Evolutionary conservation across 1,140 invertebrate genomes (phyloP).

Genomic region (Harlomillsia oculata): DNA sequence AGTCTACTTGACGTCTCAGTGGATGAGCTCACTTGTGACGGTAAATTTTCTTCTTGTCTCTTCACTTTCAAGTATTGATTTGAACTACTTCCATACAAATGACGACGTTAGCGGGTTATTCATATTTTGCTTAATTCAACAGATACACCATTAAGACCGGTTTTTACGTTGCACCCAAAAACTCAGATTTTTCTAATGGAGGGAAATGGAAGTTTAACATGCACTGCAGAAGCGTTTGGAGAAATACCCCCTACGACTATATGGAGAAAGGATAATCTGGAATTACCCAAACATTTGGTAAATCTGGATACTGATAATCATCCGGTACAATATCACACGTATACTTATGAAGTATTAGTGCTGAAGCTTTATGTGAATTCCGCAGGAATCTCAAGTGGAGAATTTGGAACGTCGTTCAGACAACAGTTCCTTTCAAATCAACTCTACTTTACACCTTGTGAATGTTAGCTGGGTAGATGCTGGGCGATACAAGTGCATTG

Average conservation of each 20-base stretch:
- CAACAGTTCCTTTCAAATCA: slow-evolving; percentile 38
- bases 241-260: slow-evolving; percentile 60
- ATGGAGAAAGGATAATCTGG: slow-evolving; percentile 82
- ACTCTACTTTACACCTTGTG: slow-evolving; percentile 58
- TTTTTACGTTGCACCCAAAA: slow-evolving; percentile 67
- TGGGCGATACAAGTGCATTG: slow-evolving; percentile 86
- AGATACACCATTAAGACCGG: slow-evolving; percentile 74
- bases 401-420: slow-evolving; percentile 36
- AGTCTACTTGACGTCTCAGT: slow-evolving; percentile 17
- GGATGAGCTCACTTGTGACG: slow-evolving; percentile 46
- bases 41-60: slow-evolving; percentile 42
- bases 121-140: slow-evolving; percentile 34
- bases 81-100: background rate
- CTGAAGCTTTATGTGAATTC: no score
- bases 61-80: background rate
- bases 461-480: slow-evolving; percentile 65
- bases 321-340: no score
- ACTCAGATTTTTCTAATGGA: slow-evolving; percentile 73
- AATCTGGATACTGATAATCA: no score
- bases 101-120: slow-evolving; percentile 9
- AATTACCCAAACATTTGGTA: slow-evolving; percentile 44
- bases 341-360: no score
- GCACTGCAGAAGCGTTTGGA: slow-evolving; percentile 58
- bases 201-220: slow-evolving; percentile 66
- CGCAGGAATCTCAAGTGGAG: slow-evolving; percentile 31